Percentiles rank a stretch among this genome's conserved stretches.
These are phyloP conservation scores for Tholera decimalis DNA, from an alignment of 2,888 invertebrate genomes.

Conservation along the genomic window DNA sequence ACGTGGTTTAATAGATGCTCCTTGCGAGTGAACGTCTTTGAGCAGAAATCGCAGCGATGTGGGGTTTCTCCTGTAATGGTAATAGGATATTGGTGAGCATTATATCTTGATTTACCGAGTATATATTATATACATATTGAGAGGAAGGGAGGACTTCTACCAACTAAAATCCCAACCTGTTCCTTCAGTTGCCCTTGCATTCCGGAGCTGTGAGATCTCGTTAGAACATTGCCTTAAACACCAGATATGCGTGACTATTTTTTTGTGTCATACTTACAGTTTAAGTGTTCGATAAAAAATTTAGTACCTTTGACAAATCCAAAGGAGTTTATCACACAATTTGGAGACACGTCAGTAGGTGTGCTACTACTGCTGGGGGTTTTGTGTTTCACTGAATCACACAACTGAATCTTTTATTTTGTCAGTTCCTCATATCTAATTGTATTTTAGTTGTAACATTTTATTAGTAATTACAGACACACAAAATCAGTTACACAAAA, in stretches of 20 bases:
- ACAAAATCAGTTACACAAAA: constrained; percentile 18
- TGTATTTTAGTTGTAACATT: neutral
- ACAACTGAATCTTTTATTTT: neutral
- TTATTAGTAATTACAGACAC: constrained; percentile 10
- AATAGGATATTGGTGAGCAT: neutral
- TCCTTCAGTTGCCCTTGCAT: too few relatives aligned
- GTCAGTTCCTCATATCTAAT: neutral
- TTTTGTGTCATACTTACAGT: too few relatives aligned
- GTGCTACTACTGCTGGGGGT: too few relatives aligned
- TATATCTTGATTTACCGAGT: neutral
- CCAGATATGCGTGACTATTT: too few relatives aligned
- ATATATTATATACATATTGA: too few relatives aligned
- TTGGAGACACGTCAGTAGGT: neutral
- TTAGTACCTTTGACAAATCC: too few relatives aligned
- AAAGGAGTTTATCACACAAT: neutral
- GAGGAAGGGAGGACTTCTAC: too few relatives aligned
- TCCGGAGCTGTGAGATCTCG: too few relatives aligned
- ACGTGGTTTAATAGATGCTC: constrained; percentile 95
- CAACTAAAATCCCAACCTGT: too few relatives aligned
- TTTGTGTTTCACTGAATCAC: too few relatives aligned
- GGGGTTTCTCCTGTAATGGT: constrained; percentile 92
- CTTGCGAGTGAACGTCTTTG: constrained; percentile 95
- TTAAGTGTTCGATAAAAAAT: too few relatives aligned
- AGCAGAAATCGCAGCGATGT: constrained; percentile 95
- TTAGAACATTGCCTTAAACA: too few relatives aligned